Conservation (phyloP, 2,797 vertebrate genomes). For the Micropoecilia bifurca region DNA sequence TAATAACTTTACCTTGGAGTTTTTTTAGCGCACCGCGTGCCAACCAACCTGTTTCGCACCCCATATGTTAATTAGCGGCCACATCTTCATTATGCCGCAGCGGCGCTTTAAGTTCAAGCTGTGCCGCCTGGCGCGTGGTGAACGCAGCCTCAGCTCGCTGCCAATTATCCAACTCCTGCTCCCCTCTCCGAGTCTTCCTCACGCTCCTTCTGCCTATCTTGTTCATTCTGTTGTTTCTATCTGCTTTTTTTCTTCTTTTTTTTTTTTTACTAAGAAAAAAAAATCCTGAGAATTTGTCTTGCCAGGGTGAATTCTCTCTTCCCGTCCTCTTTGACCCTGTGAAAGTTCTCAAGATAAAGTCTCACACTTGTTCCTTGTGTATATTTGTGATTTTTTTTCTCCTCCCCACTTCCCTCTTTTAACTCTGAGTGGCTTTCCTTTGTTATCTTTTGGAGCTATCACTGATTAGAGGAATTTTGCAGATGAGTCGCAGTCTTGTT, state of each 20-base stretch:
- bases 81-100: constrained; percentile 99
- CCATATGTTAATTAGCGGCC: constrained; percentile 99
- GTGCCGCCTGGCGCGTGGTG: constrained; percentile 94
- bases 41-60: constrained; percentile 99
- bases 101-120: constrained; percentile 99
- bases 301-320: constrained; percentile 48
- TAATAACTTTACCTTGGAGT: constrained; percentile 99
- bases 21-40: constrained; percentile 91
- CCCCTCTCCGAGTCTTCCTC: constrained; percentile 54
- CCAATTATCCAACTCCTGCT: constrained; percentile 90
- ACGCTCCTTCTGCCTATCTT: constrained; percentile 54
- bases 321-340: constrained; percentile 51
- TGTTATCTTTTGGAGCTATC: constrained; percentile 49
- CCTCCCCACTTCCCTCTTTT: neutral
- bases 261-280: constrained; percentile 30
- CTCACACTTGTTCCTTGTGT: constrained; percentile 28
- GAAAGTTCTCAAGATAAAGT: constrained; percentile 85
- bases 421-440: constrained; percentile 17
- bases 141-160: constrained; percentile 88
- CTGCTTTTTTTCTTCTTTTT: constrained; percentile 51
- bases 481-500: constrained; percentile 40
- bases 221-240: constrained; percentile 60
- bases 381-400: constrained; percentile 11
- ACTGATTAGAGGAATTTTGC: constrained; percentile 68
- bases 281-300: constrained; percentile 50